These are phyloP conservation scores for Microchrysa polita DNA, from an alignment of 2,888 invertebrate species.

Conservation along the genomic window DNA sequence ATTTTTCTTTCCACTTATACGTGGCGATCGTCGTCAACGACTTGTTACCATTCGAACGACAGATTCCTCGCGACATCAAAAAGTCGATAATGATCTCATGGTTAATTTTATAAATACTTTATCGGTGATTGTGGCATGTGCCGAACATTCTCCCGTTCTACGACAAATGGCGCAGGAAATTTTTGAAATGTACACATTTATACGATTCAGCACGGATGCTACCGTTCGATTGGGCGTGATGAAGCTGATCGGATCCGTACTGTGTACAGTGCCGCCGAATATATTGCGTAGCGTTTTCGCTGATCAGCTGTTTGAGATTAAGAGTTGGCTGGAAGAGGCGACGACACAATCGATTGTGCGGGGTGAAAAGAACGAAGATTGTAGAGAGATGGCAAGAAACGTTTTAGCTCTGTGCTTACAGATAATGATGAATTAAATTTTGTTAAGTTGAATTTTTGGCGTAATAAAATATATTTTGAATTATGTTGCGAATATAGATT, in stretches of 20 bases:
- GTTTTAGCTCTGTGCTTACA: constrained; percentile 28
- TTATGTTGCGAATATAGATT: too few relatives aligned
- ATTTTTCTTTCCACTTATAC: constrained; percentile 85
- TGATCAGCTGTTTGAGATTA: constrained; percentile 71
- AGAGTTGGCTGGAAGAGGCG: constrained; percentile 73
- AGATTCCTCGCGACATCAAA: constrained; percentile 66
- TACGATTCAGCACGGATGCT: constrained; percentile 74
- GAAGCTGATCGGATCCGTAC: constrained; percentile 73
- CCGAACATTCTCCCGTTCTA: constrained; percentile 74
- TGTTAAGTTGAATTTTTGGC: too few relatives aligned
- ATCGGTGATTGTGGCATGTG: constrained; percentile 72
- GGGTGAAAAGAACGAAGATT: constrained; percentile 73
- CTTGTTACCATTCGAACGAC: constrained; percentile 67
- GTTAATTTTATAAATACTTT: constrained; percentile 75
- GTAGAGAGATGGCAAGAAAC: constrained; percentile 65
- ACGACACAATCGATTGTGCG: constrained; percentile 68
- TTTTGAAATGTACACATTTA: constrained; percentile 72
- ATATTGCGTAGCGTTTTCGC: constrained; percentile 70
- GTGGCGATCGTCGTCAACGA: constrained; percentile 72
- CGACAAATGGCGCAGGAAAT: constrained; percentile 76
- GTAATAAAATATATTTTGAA: too few relatives aligned
- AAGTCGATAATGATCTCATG: constrained; percentile 74
- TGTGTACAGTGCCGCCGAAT: constrained; percentile 70
- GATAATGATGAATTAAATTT: constrained; percentile 31
- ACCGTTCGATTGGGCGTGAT: constrained; percentile 74